Evolutionary conservation across 2,113 vertebrate genomes (phyloP).

Genomic region (Eptatretus burgeri): DNA sequence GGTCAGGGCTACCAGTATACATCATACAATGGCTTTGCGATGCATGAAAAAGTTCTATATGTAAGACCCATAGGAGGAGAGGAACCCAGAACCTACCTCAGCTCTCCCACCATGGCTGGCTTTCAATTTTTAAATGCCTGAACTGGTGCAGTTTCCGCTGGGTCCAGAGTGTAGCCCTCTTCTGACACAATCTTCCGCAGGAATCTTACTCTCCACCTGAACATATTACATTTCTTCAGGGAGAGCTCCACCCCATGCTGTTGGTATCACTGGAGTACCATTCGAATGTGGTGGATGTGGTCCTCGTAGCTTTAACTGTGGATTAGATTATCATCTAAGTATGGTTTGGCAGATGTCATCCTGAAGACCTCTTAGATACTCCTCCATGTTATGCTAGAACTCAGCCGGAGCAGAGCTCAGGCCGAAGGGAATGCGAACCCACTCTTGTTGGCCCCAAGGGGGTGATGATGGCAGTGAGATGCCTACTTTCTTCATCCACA

Average conservation of each 20-base stretch:
- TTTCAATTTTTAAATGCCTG: neutral
- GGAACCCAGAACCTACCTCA: conserved; percentile 5
- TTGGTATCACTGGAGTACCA: conserved; percentile 6
- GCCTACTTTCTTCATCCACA: conserved; percentile 1
- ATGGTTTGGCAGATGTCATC: neutral
- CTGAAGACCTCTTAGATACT: neutral
- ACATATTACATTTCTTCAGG: conserved; percentile 12
- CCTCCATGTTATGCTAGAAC: conserved; percentile 6
- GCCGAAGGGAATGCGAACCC: conserved; percentile 7
- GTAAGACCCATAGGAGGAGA: conserved; percentile 8
- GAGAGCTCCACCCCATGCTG: conserved; percentile 11
- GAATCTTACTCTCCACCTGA: conserved; percentile 9
- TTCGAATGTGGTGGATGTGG: conserved; percentile 8
- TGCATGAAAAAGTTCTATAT: conserved; percentile 9
- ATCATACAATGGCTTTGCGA: conserved; percentile 11
- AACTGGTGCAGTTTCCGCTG: neutral
- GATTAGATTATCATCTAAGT: conserved; percentile 7
- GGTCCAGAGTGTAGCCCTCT: conserved; percentile 10
- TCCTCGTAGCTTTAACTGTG: conserved; percentile 10
- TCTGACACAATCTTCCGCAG: conserved; percentile 9
- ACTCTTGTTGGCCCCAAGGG: neutral
- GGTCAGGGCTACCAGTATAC: neutral
- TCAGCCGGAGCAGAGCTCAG: conserved; percentile 4
- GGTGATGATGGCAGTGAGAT: conserved; percentile 1
- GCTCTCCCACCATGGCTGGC: neutral